These are phyloP conservation scores for Mirounga angustirostris DNA, from an alignment of 2,113 vertebrate genomes.

Conservation along the genomic window DNA sequence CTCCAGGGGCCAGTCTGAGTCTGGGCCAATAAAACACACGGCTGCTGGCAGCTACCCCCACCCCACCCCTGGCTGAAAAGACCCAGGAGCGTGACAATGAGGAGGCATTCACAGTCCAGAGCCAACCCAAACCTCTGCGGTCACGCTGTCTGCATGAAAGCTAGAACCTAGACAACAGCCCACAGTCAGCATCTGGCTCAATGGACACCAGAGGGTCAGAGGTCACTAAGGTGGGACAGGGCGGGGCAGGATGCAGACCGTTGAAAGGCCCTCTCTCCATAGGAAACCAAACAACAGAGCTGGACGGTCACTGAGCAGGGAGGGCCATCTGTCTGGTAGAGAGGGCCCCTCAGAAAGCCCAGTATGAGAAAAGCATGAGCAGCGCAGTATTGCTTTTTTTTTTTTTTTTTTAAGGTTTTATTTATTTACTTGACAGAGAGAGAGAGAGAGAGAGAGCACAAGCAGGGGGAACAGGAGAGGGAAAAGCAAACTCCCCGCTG, in stretches of 20 bases:
- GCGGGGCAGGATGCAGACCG: slow-evolving; percentile 17
- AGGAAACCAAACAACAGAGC: slow-evolving; percentile 68
- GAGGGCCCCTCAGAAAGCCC: background rate
- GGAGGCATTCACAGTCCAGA: background rate
- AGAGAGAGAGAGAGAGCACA: too few species aligned
- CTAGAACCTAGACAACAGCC: slow-evolving; percentile 36
- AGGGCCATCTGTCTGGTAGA: background rate
- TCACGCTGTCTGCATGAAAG: background rate
- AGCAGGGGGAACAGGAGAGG: too few species aligned
- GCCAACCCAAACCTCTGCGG: background rate
- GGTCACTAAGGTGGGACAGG: slow-evolving; percentile 49
- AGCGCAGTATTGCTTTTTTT: background rate
- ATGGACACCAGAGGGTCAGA: background rate
- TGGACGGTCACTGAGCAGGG: slow-evolving; percentile 23
- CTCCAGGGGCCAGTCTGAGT: background rate
- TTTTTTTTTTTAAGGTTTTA: background rate
- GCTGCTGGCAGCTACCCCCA: background rate
- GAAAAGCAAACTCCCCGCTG: too few species aligned
- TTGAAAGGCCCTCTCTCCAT: slow-evolving; percentile 30
- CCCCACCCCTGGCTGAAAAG: background rate
- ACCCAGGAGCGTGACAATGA: background rate
- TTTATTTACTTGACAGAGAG: background rate
- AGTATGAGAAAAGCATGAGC: background rate
- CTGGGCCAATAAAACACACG: slow-evolving; percentile 3
- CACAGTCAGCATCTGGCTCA: slow-evolving; percentile 40